These are phyloP conservation scores for Sarcophaga subvicina DNA, from an alignment of 2,888 invertebrate species.

Conservation along the genomic window DNA sequence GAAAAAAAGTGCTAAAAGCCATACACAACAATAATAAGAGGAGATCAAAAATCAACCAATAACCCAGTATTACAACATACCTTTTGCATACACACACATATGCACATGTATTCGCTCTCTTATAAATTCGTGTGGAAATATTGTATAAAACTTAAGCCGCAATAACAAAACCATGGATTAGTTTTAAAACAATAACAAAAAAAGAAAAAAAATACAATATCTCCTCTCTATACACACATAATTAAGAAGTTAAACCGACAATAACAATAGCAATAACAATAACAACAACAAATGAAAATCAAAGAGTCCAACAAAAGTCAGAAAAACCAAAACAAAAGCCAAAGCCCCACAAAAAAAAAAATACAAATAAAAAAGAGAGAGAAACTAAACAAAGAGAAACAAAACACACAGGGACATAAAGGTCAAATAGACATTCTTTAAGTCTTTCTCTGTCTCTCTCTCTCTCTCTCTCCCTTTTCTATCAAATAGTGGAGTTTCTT, in stretches of 20 bases:
- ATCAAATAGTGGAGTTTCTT: constrained; percentile 28
- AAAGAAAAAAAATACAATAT: too few species aligned
- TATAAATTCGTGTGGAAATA: neutral
- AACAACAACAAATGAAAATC: constrained; percentile 33
- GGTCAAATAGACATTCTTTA: constrained; percentile 59
- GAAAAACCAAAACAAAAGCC: constrained; percentile 37
- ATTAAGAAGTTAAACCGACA: neutral
- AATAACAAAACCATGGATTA: constrained; percentile 2
- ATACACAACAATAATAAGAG: neutral
- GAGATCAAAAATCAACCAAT: constrained; percentile 29
- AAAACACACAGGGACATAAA: constrained; percentile 61
- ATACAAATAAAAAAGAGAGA: neutral
- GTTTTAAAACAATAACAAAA: constrained; percentile 41
- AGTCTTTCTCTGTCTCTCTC: neutral
- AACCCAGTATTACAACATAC: constrained; percentile 9
- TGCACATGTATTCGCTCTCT: too few species aligned
- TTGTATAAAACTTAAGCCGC: constrained; percentile 10
- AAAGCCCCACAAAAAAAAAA: constrained; percentile 6
- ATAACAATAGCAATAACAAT: constrained; percentile 7
- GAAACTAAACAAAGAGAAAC: constrained; percentile 16
- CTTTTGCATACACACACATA: too few species aligned
- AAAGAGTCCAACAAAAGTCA: constrained; percentile 26
- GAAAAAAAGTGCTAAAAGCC: constrained; percentile 45
- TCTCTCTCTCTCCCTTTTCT: neutral
- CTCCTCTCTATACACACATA: neutral